Conservation (phyloP, 2,888 invertebrate species). For the Xestia sexstrigata region DNA sequence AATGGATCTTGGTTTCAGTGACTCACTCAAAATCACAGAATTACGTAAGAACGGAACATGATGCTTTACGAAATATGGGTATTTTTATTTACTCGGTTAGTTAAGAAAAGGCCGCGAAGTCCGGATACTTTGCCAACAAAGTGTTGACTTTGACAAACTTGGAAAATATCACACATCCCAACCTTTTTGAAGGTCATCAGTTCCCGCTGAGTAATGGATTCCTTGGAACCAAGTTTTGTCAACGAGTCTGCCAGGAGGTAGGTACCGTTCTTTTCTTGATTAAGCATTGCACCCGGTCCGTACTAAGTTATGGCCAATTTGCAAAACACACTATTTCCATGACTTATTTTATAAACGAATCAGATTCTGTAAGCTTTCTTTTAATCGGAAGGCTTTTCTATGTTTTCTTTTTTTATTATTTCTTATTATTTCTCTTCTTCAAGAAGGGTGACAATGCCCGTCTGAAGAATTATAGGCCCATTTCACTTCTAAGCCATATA, state of each 20-base stretch:
- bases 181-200: background rate
- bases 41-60: constrained; percentile 53
- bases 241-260: background rate
- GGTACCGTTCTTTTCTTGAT: background rate
- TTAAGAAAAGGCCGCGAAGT: constrained; percentile 41
- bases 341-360: background rate
- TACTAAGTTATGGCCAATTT: background rate
- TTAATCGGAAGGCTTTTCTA: no score
- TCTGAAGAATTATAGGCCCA: no score
- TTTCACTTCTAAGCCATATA: no score
- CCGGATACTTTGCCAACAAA: constrained; percentile 43
- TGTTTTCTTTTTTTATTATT: background rate
- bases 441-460: no score
- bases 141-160: constrained; percentile 56
- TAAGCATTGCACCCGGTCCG: background rate
- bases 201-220: constrained; percentile 16
- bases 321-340: no score
- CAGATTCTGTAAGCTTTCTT: background rate
- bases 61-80: constrained; percentile 26
- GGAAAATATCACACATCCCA: constrained; percentile 31
- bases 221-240: background rate
- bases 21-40: constrained; percentile 38
- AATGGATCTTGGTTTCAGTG: constrained; percentile 52
- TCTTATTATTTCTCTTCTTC: no score
- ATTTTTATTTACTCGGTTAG: constrained; percentile 46